These are phyloP conservation scores for Habropoda laboriosa DNA, from an alignment of 1,140 invertebrate genomes.

Conservation along the genomic window DNA sequence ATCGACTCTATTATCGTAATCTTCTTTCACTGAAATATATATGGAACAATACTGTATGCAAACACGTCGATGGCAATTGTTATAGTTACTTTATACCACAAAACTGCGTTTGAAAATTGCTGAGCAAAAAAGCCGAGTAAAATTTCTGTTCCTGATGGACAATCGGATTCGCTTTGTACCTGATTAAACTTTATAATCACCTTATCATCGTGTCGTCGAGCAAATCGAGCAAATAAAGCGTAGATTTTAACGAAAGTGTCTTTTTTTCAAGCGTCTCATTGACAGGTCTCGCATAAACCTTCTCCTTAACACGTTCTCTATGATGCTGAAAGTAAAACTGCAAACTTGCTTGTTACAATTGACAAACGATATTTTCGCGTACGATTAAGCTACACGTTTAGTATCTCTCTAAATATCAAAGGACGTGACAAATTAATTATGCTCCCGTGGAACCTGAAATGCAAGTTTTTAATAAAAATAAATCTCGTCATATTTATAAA, in stretches of 20 bases:
- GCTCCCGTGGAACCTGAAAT: not conserved
- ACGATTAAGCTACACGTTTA: not conserved
- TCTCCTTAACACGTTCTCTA: too few species aligned
- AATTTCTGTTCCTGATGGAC: too few species aligned
- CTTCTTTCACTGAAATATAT: not conserved
- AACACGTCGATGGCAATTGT: too few species aligned
- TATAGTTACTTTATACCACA: too few species aligned
- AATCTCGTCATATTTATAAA: not conserved
- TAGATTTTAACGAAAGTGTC: conserved; percentile 8
- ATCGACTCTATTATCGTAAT: conserved; percentile 8
- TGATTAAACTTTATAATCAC: not conserved
- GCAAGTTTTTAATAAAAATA: not conserved
- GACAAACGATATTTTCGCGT: not conserved
- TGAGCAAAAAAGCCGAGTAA: too few species aligned
- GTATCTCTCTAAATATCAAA: too few species aligned
- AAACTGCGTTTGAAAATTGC: too few species aligned
- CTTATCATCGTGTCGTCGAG: not conserved
- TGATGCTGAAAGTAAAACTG: not conserved
- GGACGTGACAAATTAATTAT: too few species aligned
- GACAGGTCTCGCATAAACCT: not conserved
- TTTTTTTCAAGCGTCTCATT: not conserved
- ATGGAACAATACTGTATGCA: not conserved
- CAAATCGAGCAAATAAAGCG: conserved; percentile 14
- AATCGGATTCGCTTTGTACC: too few species aligned
- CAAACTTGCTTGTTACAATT: too few species aligned